Percentiles rank a stretch among this genome's conserved stretches.
Conservation (phyloP, 35 echinoderm and acorn worm species). For the Patiria miniata region DNA sequence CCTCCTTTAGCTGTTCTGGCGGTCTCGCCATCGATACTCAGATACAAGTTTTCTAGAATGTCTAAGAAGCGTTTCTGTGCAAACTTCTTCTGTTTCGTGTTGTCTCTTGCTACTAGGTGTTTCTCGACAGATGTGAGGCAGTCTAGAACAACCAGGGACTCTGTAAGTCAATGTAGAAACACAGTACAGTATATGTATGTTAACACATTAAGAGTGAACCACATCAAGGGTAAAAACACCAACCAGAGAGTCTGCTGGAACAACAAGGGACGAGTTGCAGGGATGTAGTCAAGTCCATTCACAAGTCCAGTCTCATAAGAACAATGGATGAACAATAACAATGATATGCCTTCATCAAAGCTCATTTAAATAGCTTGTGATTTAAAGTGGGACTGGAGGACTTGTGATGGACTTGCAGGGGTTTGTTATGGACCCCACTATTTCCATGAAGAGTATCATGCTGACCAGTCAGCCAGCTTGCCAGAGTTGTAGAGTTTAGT, state of each 20-base stretch:
- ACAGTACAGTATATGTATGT: neutral
- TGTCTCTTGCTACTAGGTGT: conserved; percentile 38
- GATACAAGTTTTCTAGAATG: conserved; percentile 2
- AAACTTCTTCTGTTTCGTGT: conserved; percentile 43
- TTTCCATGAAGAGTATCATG: too few relatives aligned
- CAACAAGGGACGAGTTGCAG: neutral
- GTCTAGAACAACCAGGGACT: conserved; percentile 73
- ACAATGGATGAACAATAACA: too few relatives aligned
- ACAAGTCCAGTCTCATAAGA: neutral
- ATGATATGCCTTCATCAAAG: too few relatives aligned
- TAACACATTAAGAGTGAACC: neutral
- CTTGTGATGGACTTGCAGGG: too few relatives aligned
- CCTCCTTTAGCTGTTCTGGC: too few relatives aligned
- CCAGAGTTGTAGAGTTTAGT: too few relatives aligned
- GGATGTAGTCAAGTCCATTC: neutral
- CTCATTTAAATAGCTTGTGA: too few relatives aligned
- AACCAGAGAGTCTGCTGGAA: neutral
- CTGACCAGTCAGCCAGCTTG: too few relatives aligned
- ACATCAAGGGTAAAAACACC: neutral
- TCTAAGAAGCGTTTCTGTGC: conserved; percentile 32
- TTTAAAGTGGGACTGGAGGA: too few relatives aligned
- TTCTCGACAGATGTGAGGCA: conserved; percentile 65
- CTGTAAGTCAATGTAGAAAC: conserved; percentile 39
- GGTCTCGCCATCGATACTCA: neutral
- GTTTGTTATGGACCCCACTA: too few relatives aligned